A percentile compares a stretch with the other conserved stretches of the same genome.
Conservation (phyloP, 1,140 invertebrate genomes). For the Palaemon carinicauda region DNA sequence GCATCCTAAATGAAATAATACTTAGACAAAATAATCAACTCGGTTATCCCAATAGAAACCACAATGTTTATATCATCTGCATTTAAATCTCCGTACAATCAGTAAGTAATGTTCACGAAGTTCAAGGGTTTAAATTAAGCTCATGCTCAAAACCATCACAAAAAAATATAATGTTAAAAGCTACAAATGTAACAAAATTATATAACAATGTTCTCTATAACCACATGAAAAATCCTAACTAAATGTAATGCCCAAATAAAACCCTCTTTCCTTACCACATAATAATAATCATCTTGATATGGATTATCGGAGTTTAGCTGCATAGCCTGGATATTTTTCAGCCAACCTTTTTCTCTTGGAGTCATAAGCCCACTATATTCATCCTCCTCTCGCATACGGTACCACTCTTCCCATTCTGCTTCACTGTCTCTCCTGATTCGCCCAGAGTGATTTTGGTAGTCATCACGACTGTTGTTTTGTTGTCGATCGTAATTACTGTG, state of each 20-base stretch:
- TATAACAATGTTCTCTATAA: no score
- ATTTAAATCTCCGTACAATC: no score
- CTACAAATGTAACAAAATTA: no score
- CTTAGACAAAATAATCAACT: no score
- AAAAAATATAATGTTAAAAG: no score
- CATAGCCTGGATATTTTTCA: slow-evolving; percentile 89
- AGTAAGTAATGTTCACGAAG: no score
- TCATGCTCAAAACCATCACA: no score
- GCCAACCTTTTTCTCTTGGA: slow-evolving; percentile 88
- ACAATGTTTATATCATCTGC: no score
- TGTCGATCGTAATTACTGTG: background rate
- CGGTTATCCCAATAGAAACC: no score
- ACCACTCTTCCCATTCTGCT: slow-evolving; percentile 58
- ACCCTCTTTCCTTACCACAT: slow-evolving; percentile 70
- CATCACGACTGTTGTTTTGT: background rate
- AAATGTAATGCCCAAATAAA: background rate
- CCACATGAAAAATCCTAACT: no score
- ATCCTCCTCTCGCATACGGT: slow-evolving; percentile 47
- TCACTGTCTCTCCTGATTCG: slow-evolving; percentile 55
- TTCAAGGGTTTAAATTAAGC: no score
- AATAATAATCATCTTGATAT: slow-evolving; percentile 87
- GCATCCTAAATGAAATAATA: no score
- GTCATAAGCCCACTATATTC: slow-evolving; percentile 80
- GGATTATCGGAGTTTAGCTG: slow-evolving; percentile 84
- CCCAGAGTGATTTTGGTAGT: background rate